phyloP scores from a whole-genome alignment of 2,888 invertebrate species.

The Tenthredo notha region DNA sequence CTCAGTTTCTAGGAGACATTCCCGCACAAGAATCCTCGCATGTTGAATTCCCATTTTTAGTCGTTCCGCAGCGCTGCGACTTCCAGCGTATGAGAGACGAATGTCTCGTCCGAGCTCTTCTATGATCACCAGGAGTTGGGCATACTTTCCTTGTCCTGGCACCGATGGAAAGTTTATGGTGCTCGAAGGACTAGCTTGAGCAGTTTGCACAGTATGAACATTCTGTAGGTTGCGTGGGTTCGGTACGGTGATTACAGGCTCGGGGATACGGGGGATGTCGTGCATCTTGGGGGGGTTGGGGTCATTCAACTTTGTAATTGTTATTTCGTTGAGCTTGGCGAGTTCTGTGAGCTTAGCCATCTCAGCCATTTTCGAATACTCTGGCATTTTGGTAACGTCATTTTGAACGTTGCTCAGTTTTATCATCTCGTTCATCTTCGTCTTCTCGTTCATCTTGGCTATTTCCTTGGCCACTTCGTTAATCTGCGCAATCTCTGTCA shows the following conservation, averaged over 20 bases:
- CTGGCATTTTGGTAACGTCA: conserved; percentile 75
- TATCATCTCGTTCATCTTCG: conserved; percentile 76
- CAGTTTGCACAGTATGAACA: conserved; percentile 73
- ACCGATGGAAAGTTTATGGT: conserved; percentile 75
- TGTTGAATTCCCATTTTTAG: conserved; percentile 77
- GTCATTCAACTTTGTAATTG: conserved; percentile 76
- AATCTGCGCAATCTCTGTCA: conserved; percentile 74
- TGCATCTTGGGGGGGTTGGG: conserved; percentile 70
- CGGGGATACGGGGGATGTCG: conserved; percentile 74
- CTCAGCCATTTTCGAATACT: conserved; percentile 76
- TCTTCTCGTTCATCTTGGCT: conserved; percentile 76
- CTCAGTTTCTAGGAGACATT: conserved; percentile 76
- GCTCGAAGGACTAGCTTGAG: conserved; percentile 75
- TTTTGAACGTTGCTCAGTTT: conserved; percentile 76
- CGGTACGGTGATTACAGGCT: conserved; percentile 77
- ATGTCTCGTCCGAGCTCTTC: conserved; percentile 79
- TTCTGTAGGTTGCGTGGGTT: conserved; percentile 75
- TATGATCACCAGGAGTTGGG: conserved; percentile 77
- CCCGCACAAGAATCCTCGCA: conserved; percentile 75
- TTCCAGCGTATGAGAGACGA: conserved; percentile 76
- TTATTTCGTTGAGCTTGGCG: conserved; percentile 76
- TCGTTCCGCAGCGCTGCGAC: conserved; percentile 76
- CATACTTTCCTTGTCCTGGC: conserved; percentile 77
- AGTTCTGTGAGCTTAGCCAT: conserved; percentile 76
- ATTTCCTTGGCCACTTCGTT: conserved; percentile 77